These are phyloP conservation scores for Macaca nemestrina DNA, from an alignment of 2,113 vertebrate species.

Conservation along the genomic window DNA sequence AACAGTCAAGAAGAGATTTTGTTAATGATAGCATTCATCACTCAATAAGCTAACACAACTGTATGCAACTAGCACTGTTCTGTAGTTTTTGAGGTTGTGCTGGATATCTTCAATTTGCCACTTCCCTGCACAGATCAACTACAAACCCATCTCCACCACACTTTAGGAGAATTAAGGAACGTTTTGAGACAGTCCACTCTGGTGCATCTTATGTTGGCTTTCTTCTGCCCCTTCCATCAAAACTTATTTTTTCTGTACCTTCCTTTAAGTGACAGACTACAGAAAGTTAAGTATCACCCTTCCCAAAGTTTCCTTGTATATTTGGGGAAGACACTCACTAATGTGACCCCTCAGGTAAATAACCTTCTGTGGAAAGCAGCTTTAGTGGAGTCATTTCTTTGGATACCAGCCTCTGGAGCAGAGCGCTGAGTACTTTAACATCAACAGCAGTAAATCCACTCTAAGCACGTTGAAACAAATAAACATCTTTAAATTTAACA, in stretches of 20 bases:
- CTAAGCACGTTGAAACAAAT: not conserved
- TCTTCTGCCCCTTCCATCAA: not conserved
- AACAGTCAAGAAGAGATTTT: not conserved
- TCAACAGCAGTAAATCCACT: not conserved
- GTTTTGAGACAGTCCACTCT: not conserved
- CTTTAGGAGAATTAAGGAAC: not conserved
- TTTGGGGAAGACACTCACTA: not conserved
- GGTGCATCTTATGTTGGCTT: not conserved
- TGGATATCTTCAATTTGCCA: not conserved
- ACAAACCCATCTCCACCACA: not conserved
- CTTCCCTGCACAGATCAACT: not conserved
- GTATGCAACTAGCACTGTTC: not conserved
- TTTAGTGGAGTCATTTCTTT: slow-evolving; percentile 8
- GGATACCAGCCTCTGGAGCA: not conserved
- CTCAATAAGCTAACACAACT: not conserved
- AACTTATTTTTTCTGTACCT: not conserved
- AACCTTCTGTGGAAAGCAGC: not conserved
- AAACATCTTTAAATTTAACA: not conserved
- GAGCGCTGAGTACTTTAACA: not conserved
- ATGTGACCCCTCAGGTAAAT: not conserved
- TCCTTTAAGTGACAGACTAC: not conserved
- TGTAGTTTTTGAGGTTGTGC: not conserved
- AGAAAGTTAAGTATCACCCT: not conserved
- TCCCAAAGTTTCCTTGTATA: not conserved
- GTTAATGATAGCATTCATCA: not conserved